Conservation (phyloP, 2,797 vertebrate genomes). For the Botia almorhae region DNA sequence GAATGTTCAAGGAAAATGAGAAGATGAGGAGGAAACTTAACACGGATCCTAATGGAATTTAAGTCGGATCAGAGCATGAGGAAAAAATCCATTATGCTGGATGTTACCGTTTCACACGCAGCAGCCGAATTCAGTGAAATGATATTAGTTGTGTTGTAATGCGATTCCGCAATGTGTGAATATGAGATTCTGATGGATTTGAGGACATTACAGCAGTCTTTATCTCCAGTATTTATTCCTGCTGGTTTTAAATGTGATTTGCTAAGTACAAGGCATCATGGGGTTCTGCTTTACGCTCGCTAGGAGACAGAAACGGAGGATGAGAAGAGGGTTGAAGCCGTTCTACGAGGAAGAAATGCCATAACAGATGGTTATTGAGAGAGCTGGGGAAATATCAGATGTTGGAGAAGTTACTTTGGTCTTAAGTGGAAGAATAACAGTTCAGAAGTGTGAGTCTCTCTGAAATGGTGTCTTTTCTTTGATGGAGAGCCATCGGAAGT, state of each 20-base stretch:
- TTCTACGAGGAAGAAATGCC: slow-evolving; percentile 28
- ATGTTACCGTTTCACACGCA: slow-evolving; percentile 75
- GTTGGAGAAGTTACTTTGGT: slow-evolving; percentile 37
- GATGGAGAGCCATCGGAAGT: slow-evolving; percentile 44
- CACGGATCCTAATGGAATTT: slow-evolving; percentile 51
- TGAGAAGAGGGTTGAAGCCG: not conserved
- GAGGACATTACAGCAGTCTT: slow-evolving; percentile 81
- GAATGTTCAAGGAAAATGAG: slow-evolving; percentile 37
- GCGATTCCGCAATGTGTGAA: slow-evolving; percentile 80
- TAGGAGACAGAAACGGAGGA: slow-evolving; percentile 4
- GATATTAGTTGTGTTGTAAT: slow-evolving; percentile 82
- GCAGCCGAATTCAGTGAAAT: slow-evolving; percentile 73
- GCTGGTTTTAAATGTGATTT: slow-evolving; percentile 81
- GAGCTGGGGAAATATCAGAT: slow-evolving; percentile 44
- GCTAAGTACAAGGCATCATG: slow-evolving; percentile 77
- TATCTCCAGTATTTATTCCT: slow-evolving; percentile 83
- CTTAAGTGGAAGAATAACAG: slow-evolving; percentile 44
- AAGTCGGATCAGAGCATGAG: slow-evolving; percentile 36
- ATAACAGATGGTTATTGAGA: slow-evolving; percentile 38
- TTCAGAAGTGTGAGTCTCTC: slow-evolving; percentile 5
- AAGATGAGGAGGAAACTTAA: slow-evolving; percentile 20
- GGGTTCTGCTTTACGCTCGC: slow-evolving; percentile 32
- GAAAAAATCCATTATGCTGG: slow-evolving; percentile 82
- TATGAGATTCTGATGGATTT: slow-evolving; percentile 87
- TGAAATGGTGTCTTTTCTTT: slow-evolving; percentile 42